phyloP scores from a whole-genome alignment of 2,888 invertebrate genomes.

The Chrysolina oricalcia region DNA sequence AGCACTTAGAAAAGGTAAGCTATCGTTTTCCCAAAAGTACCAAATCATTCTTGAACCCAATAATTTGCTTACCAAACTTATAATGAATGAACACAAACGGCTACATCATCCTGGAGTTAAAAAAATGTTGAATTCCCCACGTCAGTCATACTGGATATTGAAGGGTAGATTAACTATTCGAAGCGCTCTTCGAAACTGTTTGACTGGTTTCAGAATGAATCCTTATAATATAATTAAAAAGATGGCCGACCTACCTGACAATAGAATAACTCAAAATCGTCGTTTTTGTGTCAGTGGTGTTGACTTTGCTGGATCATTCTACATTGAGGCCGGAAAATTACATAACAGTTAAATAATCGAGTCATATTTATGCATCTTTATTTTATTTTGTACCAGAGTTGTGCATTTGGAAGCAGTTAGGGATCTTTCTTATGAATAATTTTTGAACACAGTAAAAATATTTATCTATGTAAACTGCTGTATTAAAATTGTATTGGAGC shows the following conservation, averaged over 20 bases:
- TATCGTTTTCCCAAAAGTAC: conserved; percentile 40
- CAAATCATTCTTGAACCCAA: conserved; percentile 43
- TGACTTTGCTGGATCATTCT: conserved; percentile 39
- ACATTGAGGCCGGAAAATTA: too few species aligned
- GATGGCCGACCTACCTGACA: conserved; percentile 40
- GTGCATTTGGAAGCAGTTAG: too few species aligned
- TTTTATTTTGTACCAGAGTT: too few species aligned
- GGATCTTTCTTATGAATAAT: too few species aligned
- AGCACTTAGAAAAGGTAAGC: conserved; percentile 41
- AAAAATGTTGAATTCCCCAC: conserved; percentile 37
- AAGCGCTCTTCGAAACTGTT: conserved; percentile 42
- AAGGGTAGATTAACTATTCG: too few species aligned
- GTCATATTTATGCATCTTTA: too few species aligned
- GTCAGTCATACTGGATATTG: conserved; percentile 47
- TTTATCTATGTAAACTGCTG: too few species aligned
- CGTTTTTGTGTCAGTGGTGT: conserved; percentile 48
- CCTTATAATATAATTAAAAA: conserved; percentile 30
- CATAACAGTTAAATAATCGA: background rate
- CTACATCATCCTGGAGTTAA: conserved; percentile 41
- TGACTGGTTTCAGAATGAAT: conserved; percentile 44
- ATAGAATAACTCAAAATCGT: conserved; percentile 35
- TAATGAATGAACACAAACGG: conserved; percentile 34
- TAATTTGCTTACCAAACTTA: conserved; percentile 46
- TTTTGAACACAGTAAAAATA: too few species aligned
- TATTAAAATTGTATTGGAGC: too few species aligned